Conservation (phyloP, 2,888 invertebrate species). For the Harpalus rufipes region DNA sequence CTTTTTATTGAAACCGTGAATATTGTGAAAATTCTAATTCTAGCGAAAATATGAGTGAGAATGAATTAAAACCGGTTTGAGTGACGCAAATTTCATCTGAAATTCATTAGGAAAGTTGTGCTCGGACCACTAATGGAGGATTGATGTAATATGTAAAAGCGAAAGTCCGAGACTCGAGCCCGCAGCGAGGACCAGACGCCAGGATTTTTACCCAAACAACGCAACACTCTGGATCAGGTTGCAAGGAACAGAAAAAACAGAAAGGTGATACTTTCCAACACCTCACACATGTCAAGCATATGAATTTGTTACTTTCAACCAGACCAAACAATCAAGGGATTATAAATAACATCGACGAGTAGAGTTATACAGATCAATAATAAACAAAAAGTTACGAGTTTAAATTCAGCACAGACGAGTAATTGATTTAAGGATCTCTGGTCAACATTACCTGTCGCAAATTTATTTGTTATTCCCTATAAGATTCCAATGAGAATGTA, state of each 20-base stretch:
- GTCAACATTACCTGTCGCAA: too few species aligned
- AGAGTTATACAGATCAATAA: too few species aligned
- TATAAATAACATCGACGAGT: too few species aligned
- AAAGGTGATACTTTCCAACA: conserved; percentile 1
- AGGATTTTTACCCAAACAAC: neutral
- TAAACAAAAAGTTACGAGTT: too few species aligned
- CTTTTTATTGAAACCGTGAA: too few species aligned
- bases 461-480: too few species aligned
- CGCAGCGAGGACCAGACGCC: neutral
- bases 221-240: neutral
- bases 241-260: neutral
- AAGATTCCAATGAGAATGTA: too few species aligned
- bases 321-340: too few species aligned
- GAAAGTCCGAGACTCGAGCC: conserved; percentile 13
- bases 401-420: too few species aligned
- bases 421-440: too few species aligned
- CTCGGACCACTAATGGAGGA: conserved; percentile 62
- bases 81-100: conserved; percentile 55
- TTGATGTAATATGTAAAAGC: conserved; percentile 63
- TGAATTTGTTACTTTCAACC: neutral
- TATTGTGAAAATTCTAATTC: conserved; percentile 45
- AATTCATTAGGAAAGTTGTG: conserved; percentile 57
- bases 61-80: conserved; percentile 11
- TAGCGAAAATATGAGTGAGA: conserved; percentile 5
- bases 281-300: neutral